Evolutionary conservation across 1,140 invertebrate species (phyloP), one percentile per base, ranked within the genome.

Genomic region (Alviniconcha marisindica): DNA sequence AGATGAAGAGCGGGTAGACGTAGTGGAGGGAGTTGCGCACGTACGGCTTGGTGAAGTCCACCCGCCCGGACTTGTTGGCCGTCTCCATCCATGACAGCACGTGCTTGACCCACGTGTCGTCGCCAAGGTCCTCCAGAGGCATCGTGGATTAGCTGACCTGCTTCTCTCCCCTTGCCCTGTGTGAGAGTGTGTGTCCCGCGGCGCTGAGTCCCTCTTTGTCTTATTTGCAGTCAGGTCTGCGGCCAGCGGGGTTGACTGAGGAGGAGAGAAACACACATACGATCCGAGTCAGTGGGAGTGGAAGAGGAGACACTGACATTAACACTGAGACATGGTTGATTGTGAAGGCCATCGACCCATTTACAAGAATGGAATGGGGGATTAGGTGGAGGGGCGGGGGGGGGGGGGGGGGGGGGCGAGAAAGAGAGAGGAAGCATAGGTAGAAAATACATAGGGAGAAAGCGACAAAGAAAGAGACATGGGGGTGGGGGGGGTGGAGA

Each of bases 1-100:
- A 94, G 42, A 96, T 93, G 83, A 96, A 95, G 2, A 95, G 91
- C 38, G 95, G 95, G 88, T 96, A 96, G 14, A 95, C 90, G 54
- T 92, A 91, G 31, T 89, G 81, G 21, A 93, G 85, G 0, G 92
- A 91, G n/a, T 87, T 87, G 40, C 90, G 80, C 36, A 93, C 83
- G 80, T 90, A 92, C 2, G 92, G 92, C 71, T 86, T 86, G 1
- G 87, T 89, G 82, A 92, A 93, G 84, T 93, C 91, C 1, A 91
- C 77, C 40, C 78, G 54, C 18, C 83, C 73, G 31, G 83, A 82
- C 33, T 79, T 85, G 83, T 88, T 88, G 60, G 86, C 86, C 48
- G 82, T 82, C 42, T 87, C 81, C 24, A 87, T 33, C 60, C 84
- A 87, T 44, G 88, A 78, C 7, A 88, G 78, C 24, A 90, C 87